Base-by-base conservation (phyloP, 35 echinoderm and acorn worm species). In the Ptychodera flava region DNA sequence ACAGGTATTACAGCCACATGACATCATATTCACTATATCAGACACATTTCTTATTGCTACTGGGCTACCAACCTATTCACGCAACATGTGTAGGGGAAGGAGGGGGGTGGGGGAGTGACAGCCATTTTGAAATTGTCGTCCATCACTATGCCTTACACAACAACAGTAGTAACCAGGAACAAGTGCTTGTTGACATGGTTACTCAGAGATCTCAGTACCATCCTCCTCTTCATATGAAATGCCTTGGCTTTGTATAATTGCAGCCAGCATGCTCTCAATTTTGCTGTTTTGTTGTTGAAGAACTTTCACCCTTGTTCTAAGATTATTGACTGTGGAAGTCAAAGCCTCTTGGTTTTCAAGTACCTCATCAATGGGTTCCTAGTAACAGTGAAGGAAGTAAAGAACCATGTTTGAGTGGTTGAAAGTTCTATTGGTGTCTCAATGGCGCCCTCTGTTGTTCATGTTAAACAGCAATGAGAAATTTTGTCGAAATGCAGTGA, bases 251-350 rank as follows among this genome's bases (percentile, higher is more conserved):
- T 85, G 81, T 1, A 99, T 34, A 52, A 99, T 80, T 0, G 93
- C 76, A 35, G 80, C 36, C 2, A 99, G 85, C 96, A 99, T 99
- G 32, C 81, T 34, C 76, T 99, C 93, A 34, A 99, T 99, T 22
- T 82, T 85, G 35, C 94, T 90, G 28, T 94, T 99, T 34, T 94
- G 90, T 1, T 37, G 52, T 78, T 86, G 87, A 35, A 99, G 38
- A 77, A 87, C 85, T 32, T 99, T 99, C 88, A 99, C 53, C 0
- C 96, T 80, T 32, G 85, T 92, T 35, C 94, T 92, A 31, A 94
- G 80, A 38, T 99, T 94, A 1, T n/a, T 79, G 0, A 99, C 88
- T 27, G 88, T 89, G n/a, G 84, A 78, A 1, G 35, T 36, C 81
- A 94, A 78, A 0, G 37, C 64, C 29, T 90, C 88, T 85, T 94